These are phyloP conservation scores for Caligus rogercresseyi DNA, from an alignment of 1,140 invertebrate genomes.

Conservation along the genomic window DNA sequence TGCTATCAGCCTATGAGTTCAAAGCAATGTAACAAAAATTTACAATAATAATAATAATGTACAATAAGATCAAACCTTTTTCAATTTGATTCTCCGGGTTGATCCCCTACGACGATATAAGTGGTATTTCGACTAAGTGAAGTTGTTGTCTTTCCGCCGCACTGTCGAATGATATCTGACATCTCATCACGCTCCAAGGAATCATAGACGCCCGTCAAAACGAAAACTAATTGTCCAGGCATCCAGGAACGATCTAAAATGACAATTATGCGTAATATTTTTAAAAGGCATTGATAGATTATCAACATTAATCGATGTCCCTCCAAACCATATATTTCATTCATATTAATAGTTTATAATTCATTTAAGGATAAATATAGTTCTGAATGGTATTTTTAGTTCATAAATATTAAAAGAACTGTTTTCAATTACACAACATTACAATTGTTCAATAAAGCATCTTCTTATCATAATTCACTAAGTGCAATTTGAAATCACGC, in stretches of 20 bases:
- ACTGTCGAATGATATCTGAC: conserved; percentile 49
- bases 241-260: conserved; percentile 34
- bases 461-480: no score
- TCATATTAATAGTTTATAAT: no score
- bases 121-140: conserved; percentile 58
- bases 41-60: conserved; percentile 18
- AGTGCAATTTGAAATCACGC: no score
- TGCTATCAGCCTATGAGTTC: background rate
- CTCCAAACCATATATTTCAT: no score
- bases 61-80: conserved; percentile 39
- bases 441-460: no score
- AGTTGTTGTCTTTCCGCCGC: conserved; percentile 56
- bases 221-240: conserved; percentile 50
- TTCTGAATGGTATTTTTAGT: no score
- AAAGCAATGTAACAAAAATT: background rate
- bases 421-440: no score
- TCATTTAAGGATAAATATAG: no score
- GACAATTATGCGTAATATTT: background rate
- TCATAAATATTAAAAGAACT: background rate
- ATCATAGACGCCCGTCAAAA: conserved; percentile 71
- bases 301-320: no score
- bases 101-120: conserved; percentile 62
- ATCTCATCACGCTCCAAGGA: conserved; percentile 67
- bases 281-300: no score
- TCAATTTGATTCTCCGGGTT: conserved; percentile 55